Base-by-base conservation (phyloP, 2,113 vertebrate genomes). In the Stictonetta naevosa region DNA sequence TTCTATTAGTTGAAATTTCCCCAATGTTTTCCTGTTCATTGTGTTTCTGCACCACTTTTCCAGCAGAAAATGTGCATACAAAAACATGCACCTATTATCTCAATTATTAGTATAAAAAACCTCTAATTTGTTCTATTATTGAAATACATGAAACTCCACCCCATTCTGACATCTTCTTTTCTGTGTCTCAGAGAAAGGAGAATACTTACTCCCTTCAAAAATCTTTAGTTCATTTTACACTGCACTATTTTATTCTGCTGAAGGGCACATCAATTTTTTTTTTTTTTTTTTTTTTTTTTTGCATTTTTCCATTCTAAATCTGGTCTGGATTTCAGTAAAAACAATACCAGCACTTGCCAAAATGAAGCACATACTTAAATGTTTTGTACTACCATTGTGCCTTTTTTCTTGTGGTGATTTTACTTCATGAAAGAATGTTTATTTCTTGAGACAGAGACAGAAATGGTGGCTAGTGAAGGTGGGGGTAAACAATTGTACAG, bases 381-480 rank as follows among this genome's bases (percentile, higher is more conserved):
- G 8, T 40, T 72, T 50, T 12, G 6, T 63, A 23, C 9, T 1
- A 48, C 3, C 7, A n/a, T 9, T 1, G 23, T 1, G 1, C 3
- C 9, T 62, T 84, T 92, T 74, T 78, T 44, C 19, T 69, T 0
- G 0, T 29, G 26, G 31, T 46, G 28, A 46, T 82, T 88, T 80
- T 80, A 50, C 9, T 59, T 11, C 34, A n/a, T 11, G 18, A 76
- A 90, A 68, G 26, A 59, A 33, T 6, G 11, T 19, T 77, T 56
- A 34, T 90, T 81, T 85, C 40, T n/a, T 50, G 18, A 80, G 17
- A 33, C 3, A 77, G n/a, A 34, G 14, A 8, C 10, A 46, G 53
- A 83, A 75, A 46, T 34, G 28, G 19, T 10, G 53, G 19, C 5
- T 16, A 13, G 16, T 23, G 55, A 56, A 56, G 2, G 2, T 12